These are phyloP conservation scores for Rachycentron canadum DNA, from an alignment of 2,797 vertebrate genomes.

Conservation along the genomic window DNA sequence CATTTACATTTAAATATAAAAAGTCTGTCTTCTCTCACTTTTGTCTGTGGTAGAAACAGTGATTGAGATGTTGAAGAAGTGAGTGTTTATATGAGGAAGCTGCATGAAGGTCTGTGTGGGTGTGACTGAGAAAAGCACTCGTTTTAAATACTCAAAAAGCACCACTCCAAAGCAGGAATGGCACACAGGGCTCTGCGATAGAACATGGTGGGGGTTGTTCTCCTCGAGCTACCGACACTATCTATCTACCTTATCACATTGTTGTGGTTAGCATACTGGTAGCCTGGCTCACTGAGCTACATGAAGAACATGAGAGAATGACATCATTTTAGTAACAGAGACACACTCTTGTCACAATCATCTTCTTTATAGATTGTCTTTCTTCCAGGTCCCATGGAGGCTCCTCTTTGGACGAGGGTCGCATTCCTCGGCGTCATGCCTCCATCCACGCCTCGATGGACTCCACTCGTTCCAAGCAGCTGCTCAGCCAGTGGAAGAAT, in stretches of 20 bases:
- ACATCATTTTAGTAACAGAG: no score
- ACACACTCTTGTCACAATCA: no score
- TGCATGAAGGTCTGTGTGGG: conserved; percentile 28
- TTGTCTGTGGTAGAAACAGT: conserved; percentile 3
- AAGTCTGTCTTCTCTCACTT: conserved; percentile 4
- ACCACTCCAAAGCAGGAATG: background rate
- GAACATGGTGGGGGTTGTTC: background rate
- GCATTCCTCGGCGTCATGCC: conserved; percentile 90
- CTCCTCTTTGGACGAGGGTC: conserved; percentile 89
- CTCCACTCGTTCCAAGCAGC: conserved; percentile 94
- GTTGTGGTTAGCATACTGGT: no score
- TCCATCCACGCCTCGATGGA: conserved; percentile 96
- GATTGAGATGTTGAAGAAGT: background rate
- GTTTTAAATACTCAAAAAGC: conserved; percentile 19
- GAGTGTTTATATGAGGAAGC: conserved; percentile 13
- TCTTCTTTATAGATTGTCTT: background rate
- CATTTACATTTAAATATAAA: no score
- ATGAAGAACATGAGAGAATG: no score
- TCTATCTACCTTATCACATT: no score
- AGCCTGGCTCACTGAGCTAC: no score
- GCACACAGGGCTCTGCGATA: background rate
- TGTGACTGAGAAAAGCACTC: conserved; percentile 23
- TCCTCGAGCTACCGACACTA: no score
- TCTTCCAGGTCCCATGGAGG: conserved; percentile 77
- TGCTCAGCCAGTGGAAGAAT: conserved; percentile 96